Percentiles rank a stretch among this genome's conserved stretches.
These are phyloP conservation scores for Holacanthus passer DNA, from an alignment of 2,113 vertebrate species.

Conservation along the genomic window DNA sequence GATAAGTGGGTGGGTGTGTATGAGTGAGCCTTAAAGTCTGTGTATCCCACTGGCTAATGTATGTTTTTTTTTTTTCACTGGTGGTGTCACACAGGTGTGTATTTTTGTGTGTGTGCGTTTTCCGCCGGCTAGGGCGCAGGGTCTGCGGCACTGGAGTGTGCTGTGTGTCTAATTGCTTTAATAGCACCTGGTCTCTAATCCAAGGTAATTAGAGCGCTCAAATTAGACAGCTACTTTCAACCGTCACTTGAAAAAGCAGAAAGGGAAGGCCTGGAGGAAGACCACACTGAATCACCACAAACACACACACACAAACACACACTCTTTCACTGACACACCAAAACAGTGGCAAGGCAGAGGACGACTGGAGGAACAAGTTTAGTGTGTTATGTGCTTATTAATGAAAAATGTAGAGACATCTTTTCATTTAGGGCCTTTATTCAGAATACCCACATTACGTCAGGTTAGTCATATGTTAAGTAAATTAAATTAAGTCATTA, in stretches of 20 bases:
- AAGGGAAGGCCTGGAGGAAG: slow-evolving; percentile 80
- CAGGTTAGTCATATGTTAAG: neutral
- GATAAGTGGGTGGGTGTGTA: neutral
- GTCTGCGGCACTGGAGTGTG: slow-evolving; percentile 77
- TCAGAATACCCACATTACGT: neutral
- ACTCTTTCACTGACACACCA: slow-evolving; percentile 5
- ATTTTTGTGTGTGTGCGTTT: slow-evolving; percentile 30
- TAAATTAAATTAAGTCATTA: no score
- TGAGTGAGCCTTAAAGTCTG: slow-evolving; percentile 3
- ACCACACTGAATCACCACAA: slow-evolving; percentile 48
- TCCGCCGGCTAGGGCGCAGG: slow-evolving; percentile 56
- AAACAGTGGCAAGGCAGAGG: neutral
- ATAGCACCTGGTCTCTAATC: slow-evolving; percentile 86
- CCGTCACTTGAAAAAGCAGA: slow-evolving; percentile 81
- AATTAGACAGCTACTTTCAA: slow-evolving; percentile 86
- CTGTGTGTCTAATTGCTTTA: slow-evolving; percentile 86
- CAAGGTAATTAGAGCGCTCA: slow-evolving; percentile 84
- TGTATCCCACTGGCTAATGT: slow-evolving; percentile 36
- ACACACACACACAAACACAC: slow-evolving; percentile 23
- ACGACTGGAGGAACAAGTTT: slow-evolving; percentile 36
- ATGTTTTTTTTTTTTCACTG: slow-evolving; percentile 24
- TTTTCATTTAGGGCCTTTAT: neutral
- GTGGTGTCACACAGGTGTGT: slow-evolving; percentile 47
- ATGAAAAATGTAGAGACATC: neutral
- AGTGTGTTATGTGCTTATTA: neutral